Evolutionary conservation across 2,113 vertebrate species (phyloP).

Genomic region (Hucho hucho): DNA sequence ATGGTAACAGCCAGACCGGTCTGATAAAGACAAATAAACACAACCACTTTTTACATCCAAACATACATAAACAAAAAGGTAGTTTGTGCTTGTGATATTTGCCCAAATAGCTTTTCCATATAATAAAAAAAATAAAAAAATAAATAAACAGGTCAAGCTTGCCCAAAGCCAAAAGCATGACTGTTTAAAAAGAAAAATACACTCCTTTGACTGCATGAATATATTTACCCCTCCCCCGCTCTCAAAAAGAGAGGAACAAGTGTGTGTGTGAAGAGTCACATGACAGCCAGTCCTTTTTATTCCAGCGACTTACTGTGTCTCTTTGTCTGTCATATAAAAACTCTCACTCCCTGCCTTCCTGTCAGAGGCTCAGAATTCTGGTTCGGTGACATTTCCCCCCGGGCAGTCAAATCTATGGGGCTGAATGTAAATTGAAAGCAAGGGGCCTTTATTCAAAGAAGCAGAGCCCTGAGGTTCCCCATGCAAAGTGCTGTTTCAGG

Average conservation of each 20-base stretch:
- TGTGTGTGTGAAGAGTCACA: slow-evolving; percentile 57
- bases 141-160: slow-evolving; percentile 32
- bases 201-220: slow-evolving; percentile 65
- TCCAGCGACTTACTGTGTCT: slow-evolving; percentile 17
- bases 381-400: slow-evolving; percentile 49
- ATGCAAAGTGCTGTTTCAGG: not conserved
- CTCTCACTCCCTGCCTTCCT: slow-evolving; percentile 4
- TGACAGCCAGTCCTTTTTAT: slow-evolving; percentile 49
- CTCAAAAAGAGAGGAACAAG: slow-evolving; percentile 53
- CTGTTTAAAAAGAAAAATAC: slow-evolving; percentile 61
- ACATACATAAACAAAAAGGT: slow-evolving; percentile 40
- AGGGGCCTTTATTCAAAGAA: not conserved
- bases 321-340: slow-evolving; percentile 33
- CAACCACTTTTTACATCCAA: not conserved
- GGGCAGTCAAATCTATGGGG: slow-evolving; percentile 44
- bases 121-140: slow-evolving; percentile 3
- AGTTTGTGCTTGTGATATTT: slow-evolving; percentile 34
- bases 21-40: not conserved
- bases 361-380: slow-evolving; percentile 38
- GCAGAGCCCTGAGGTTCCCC: not conserved
- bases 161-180: slow-evolving; percentile 65
- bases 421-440: not conserved
- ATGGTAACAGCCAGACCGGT: not conserved
- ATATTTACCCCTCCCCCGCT: slow-evolving; percentile 42
- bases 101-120: slow-evolving; percentile 52